Percentiles rank a stretch among this genome's conserved stretches.
phyloP scores from a whole-genome alignment of 2,888 invertebrate genomes.

The Oscheius sp. region DNA sequence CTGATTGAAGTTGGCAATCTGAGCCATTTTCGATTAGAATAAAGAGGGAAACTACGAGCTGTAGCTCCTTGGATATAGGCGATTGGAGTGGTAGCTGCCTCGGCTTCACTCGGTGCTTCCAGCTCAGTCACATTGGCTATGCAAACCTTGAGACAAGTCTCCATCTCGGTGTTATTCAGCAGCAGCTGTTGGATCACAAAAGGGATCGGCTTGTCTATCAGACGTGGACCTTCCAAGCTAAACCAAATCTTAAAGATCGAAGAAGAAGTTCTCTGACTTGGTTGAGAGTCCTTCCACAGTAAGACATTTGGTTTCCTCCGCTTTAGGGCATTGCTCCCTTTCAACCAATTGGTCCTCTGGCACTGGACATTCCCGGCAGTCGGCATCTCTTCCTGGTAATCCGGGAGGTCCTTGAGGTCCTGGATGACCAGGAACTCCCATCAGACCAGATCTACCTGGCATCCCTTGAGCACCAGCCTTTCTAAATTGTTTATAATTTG shows the following conservation, averaged over 20 bases:
- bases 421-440: constrained; percentile 55
- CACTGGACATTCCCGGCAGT: constrained; percentile 63
- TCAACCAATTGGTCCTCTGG: constrained; percentile 50
- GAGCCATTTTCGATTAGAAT: not conserved
- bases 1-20: constrained; percentile 71
- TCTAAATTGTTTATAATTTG: constrained; percentile 5
- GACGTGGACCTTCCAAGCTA: constrained; percentile 19
- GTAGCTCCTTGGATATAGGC: constrained; percentile 70
- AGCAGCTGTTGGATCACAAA: constrained; percentile 62
- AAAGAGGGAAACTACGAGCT: constrained; percentile 57
- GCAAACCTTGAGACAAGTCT: constrained; percentile 65
- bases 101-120: constrained; percentile 41
- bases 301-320: constrained; percentile 8
- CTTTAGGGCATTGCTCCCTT: constrained; percentile 25
- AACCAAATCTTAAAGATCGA: too few relatives aligned
- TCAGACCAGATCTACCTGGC: constrained; percentile 51
- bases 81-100: constrained; percentile 61
- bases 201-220: constrained; percentile 49
- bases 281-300: not conserved
- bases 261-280: not conserved
- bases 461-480: constrained; percentile 51
- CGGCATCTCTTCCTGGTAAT: constrained; percentile 58
- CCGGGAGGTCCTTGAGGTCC: constrained; percentile 63
- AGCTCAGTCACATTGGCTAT: constrained; percentile 59
- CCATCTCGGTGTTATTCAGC: constrained; percentile 63